phyloP scores from a whole-genome alignment of 2,888 invertebrate species.

The Tricholauxania praeusta region DNA sequence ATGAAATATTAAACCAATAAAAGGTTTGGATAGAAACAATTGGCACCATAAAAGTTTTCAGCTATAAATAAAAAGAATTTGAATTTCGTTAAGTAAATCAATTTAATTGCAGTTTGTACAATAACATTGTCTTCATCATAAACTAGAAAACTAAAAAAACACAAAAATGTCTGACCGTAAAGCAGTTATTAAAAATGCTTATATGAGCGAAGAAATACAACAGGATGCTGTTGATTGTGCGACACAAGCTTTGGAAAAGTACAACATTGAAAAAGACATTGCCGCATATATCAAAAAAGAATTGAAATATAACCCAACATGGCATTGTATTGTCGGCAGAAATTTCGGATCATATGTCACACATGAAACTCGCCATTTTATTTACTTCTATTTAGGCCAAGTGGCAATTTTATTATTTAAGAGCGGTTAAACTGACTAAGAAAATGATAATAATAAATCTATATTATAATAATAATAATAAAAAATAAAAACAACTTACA shows the following conservation, averaged over 20 bases:
- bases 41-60: no score
- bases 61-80: no score
- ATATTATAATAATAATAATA: slow-evolving; percentile 11
- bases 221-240: slow-evolving; percentile 99
- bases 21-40: no score
- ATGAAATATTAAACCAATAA: no score
- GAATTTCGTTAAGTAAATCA: no score
- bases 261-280: slow-evolving; percentile 99
- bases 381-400: slow-evolving; percentile 99
- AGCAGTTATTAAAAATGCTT: slow-evolving; percentile 99
- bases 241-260: slow-evolving; percentile 98
- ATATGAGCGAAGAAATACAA: slow-evolving; percentile 99
- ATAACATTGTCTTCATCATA: slow-evolving; percentile 6
- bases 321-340: slow-evolving; percentile 99
- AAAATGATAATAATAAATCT: slow-evolving; percentile 23
- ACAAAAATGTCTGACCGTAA: slow-evolving; percentile 95
- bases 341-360: slow-evolving; percentile 99
- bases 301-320: slow-evolving; percentile 99
- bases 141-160: slow-evolving; percentile 40
- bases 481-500: slow-evolving; percentile 27
- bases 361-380: slow-evolving; percentile 99
- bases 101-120: slow-evolving; percentile 42
- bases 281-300: slow-evolving; percentile 99
- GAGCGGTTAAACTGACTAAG: slow-evolving; percentile 83
- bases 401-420: slow-evolving; percentile 99